Evolutionary conservation across 1,140 invertebrate species (phyloP), one percentile per base, ranked within the genome.

Genomic region (Hormaphis cornu): DNA sequence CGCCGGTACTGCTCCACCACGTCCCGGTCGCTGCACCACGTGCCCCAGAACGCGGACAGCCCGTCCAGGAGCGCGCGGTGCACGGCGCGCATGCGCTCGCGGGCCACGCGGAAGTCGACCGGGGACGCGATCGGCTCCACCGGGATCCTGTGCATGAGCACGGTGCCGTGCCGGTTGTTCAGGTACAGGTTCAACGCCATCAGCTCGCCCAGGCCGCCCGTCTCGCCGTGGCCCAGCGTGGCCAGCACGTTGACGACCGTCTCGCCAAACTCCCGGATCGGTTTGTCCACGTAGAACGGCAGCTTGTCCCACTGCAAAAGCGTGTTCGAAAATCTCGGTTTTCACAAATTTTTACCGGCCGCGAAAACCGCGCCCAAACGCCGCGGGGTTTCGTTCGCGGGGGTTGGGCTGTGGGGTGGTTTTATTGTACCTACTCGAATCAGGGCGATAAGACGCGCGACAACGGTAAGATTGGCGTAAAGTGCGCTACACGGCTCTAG

Each of bases 161-260:
- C 61, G 1, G 44, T 66, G 9, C 12, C 7, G 14, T 24, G 33
- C 5, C 10, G 6, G 10, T 66, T 66, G 42, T 66, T 37, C 28
- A 66, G n/a, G 14, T 66, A 66, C 9, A 66, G 24, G 35, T 66
- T 20, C 20, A 66, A 16, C 10, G 61, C 42, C 61, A 66, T 66
- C 2, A 66, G 20, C 24, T 66, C 61, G 3, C 44, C 44, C 0
- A 66, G n/a, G 0, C 61, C 44, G 6, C 20, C 18, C 4, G 16
- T 20, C 35, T 66, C 44, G 4, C 61, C 61, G 14, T 48, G 44
- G 12, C 18, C 7, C 10, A 66, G 28, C 9, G 20, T 35, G 5
- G 6, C 24, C 20, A 66, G 4, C 30, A 66, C 50, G 14, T 48
- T 16, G 1, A 22, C 14, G 12, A 66, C 30, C 5, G 44, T 48